Conservation (phyloP, 2,888 invertebrate genomes). For the Synanthedon myopaeformis region DNA sequence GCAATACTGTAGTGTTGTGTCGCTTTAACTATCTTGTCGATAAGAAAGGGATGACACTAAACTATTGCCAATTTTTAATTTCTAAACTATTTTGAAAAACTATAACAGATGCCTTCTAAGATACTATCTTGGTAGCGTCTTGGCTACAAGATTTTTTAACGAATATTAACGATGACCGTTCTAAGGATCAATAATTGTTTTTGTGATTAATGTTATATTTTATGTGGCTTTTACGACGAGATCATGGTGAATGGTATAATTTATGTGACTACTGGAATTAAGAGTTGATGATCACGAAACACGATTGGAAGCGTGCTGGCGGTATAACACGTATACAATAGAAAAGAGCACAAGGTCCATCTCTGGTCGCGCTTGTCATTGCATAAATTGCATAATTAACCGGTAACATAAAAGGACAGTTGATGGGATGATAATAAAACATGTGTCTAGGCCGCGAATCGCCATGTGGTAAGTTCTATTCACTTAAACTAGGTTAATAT, state of each 20-base stretch:
- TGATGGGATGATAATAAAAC: constrained; percentile 27
- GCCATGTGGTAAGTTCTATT: neutral
- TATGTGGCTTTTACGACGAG: too few relatives aligned
- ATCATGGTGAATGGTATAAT: neutral
- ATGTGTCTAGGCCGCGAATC: neutral
- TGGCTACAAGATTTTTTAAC: too few relatives aligned
- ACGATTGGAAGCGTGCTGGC: constrained; percentile 21
- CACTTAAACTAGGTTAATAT: neutral
- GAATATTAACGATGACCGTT: too few relatives aligned
- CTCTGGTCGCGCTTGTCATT: constrained; percentile 16
- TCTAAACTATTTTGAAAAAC: too few relatives aligned
- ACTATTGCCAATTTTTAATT: too few relatives aligned
- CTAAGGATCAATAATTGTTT: too few relatives aligned
- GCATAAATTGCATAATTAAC: constrained; percentile 47
- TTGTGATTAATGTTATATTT: too few relatives aligned
- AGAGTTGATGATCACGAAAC: constrained; percentile 25
- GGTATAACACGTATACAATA: constrained; percentile 38
- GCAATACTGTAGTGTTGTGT: too few relatives aligned
- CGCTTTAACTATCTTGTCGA: too few relatives aligned
- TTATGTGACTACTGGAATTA: constrained; percentile 10
- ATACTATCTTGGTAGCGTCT: too few relatives aligned
- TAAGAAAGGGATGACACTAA: too few relatives aligned
- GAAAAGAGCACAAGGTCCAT: constrained; percentile 59
- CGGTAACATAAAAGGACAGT: constrained; percentile 41
- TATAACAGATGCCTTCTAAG: too few relatives aligned